A percentile compares a stretch with the other conserved stretches of the same genome.
phyloP scores from a whole-genome alignment of 2,797 vertebrate genomes.

The Catharus ustulatus region DNA sequence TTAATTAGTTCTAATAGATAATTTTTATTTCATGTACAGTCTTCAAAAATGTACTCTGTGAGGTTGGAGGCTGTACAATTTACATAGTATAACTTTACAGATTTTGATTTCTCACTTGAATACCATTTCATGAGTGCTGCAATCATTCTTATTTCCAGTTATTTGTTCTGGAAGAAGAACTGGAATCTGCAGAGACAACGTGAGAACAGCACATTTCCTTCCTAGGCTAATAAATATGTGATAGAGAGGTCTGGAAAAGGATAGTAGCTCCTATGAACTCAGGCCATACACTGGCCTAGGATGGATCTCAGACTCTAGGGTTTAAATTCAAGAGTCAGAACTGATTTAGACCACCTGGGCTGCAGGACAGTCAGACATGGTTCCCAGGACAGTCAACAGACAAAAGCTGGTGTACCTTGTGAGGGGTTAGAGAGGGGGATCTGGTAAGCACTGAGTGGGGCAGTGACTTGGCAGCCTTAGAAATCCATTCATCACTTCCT shows the following conservation, averaged over 20 bases:
- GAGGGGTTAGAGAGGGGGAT: not conserved
- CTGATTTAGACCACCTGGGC: not conserved
- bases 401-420: not conserved
- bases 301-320: not conserved
- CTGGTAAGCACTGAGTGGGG: not conserved
- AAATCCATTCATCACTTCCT: not conserved
- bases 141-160: not conserved
- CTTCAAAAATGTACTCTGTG: not conserved
- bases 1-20: slow-evolving; percentile 30
- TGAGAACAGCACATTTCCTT: not conserved
- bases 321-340: not conserved
- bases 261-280: not conserved
- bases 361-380: not conserved
- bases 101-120: slow-evolving; percentile 19
- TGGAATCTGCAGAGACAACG: not conserved
- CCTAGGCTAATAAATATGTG: not conserved
- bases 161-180: not conserved
- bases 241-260: not conserved
- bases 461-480: not conserved
- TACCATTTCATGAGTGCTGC: not conserved
- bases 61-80: not conserved
- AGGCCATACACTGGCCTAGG: not conserved
- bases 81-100: not conserved
- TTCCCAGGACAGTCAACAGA: not conserved
- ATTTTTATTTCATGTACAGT: slow-evolving; percentile 2